Base-by-base conservation (phyloP, 2,797 vertebrate genomes). In the Sebastes hubbsi region DNA sequence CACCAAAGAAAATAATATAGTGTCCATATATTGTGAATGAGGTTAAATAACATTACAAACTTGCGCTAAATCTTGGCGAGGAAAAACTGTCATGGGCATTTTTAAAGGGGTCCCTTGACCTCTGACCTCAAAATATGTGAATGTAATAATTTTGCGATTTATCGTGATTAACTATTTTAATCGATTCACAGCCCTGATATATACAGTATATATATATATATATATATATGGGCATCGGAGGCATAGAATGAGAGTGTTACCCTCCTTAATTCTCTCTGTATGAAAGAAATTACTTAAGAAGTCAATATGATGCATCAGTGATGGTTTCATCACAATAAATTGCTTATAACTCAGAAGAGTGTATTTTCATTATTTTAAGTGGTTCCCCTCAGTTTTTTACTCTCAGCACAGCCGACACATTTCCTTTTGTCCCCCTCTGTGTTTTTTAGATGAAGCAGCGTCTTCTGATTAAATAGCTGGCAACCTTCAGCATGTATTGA, bases 311-410 rank as follows among this genome's bases (percentile, higher is more conserved):
- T 60, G 62, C 36, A 79, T 85, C 61, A 72, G 59, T 77, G 61
- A 77, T 76, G 75, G 34, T 36, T 64, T 70, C 72, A 78, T 72
- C 55, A 63, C 24, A 78, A 86, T 73, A 62, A 82, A 85, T 69
- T 10, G 11, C 29, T 77, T 67, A 42, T 29, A 27, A 24, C 36
- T 18, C 8, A 30, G 38, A 77, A 27, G 62, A 72, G 24, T 6
- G 5, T 20, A 62, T 70, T 87, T 87, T 87, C 78, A 84, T 90
- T 80, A 87, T 82, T 86, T 81, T 67, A 84, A 87, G 85, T 91
- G 84, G 72, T 82, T 76, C 27, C 30, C 22, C 30, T 80, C 29
- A 65, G 52, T 62, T 75, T 69, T 78, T 72, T 70, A 61, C 64
- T 63, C 75, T 80, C 42, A 70, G 74, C 54, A 68, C 24, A 38